Evolutionary conservation across 2,797 vertebrate species (phyloP).

Genomic region (Nyctibius grandis): DNA sequence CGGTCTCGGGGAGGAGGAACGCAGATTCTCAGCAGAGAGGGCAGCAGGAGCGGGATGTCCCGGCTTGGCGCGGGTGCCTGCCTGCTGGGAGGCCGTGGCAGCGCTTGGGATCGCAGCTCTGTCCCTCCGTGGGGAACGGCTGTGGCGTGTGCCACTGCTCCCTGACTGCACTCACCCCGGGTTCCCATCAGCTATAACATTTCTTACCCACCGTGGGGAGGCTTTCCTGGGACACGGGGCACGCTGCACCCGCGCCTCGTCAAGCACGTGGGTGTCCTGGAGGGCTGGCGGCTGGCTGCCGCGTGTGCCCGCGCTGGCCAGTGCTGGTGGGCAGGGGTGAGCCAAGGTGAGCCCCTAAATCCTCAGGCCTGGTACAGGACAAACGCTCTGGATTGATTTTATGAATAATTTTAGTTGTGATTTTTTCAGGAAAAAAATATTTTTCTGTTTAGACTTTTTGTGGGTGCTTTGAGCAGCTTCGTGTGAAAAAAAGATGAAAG

Average conservation of each 20-base stretch:
- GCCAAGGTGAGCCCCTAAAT: no score
- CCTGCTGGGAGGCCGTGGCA: background rate
- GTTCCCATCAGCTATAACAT: background rate
- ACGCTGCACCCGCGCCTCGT: background rate
- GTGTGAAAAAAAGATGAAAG: slow-evolving; percentile 14
- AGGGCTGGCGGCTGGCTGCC: no score
- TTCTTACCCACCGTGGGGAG: background rate
- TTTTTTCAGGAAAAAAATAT: background rate
- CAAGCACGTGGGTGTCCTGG: background rate
- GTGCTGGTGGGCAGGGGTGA: no score
- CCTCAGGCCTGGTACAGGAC: no score
- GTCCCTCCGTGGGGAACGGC: background rate
- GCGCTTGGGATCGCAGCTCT: background rate
- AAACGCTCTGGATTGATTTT: background rate
- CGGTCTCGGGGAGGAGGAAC: background rate
- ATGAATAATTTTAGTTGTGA: background rate
- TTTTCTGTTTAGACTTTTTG: background rate
- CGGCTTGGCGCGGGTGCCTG: background rate
- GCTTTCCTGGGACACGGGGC: background rate
- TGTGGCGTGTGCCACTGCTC: background rate
- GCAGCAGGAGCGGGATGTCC: background rate
- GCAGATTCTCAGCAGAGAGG: background rate
- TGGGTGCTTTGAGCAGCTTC: background rate
- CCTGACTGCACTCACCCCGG: background rate
- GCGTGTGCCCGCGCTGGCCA: no score